These are phyloP conservation scores for Melanotus villosus DNA, from an alignment of 2,888 invertebrate species.

Conservation along the genomic window DNA sequence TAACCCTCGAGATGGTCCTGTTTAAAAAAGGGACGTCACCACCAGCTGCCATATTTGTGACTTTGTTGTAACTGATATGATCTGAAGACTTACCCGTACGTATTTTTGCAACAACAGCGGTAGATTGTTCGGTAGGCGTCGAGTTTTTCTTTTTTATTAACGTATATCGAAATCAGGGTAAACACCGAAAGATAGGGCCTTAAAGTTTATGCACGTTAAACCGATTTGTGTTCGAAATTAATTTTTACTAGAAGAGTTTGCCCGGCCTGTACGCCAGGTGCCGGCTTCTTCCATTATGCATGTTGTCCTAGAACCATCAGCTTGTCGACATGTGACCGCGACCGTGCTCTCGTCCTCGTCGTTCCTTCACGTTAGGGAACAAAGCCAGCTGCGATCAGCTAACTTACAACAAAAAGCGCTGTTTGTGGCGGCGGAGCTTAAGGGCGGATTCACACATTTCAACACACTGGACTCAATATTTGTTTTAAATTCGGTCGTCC, in stretches of 20 bases:
- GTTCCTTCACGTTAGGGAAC: constrained; percentile 28
- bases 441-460: constrained; percentile 27
- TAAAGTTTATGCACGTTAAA: constrained; percentile 1
- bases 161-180: no score
- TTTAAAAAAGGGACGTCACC: neutral
- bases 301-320: constrained; percentile 29
- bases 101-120: no score
- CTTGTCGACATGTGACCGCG: constrained; percentile 36
- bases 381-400: constrained; percentile 39
- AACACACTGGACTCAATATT: constrained; percentile 23
- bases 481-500: constrained; percentile 8
- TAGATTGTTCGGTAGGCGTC: no score
- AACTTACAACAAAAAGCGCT: constrained; percentile 33
- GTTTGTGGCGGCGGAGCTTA: constrained; percentile 24
- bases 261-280: constrained; percentile 23
- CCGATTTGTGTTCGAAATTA: constrained; percentile 9
- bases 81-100: no score
- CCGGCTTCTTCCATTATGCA: constrained; percentile 40
- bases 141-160: no score
- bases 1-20: constrained; percentile 1
- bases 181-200: no score
- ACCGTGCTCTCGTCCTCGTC: constrained; percentile 26
- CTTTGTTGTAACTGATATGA: no score
- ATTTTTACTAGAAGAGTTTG: constrained; percentile 21
- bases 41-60: neutral